These are phyloP conservation scores for Chiridota heheva DNA, from an alignment of 35 echinoderm and acorn worm species.

Conservation along the genomic window DNA sequence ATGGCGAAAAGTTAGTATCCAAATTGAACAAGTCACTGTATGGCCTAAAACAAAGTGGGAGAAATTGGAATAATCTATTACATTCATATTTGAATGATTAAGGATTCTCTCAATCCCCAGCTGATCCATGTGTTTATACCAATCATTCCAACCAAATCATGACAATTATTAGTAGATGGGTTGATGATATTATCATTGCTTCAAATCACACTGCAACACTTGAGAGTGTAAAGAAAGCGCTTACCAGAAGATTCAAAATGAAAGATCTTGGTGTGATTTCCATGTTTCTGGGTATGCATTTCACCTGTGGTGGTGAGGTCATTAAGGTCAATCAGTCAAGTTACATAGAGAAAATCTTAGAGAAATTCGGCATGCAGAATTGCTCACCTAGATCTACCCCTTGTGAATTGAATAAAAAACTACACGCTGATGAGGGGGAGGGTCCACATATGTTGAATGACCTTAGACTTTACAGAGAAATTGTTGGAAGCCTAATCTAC, in stretches of 20 bases:
- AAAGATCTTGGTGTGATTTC: constrained; percentile 25
- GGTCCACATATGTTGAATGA: constrained; percentile 2
- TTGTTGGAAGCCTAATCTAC: constrained; percentile 48
- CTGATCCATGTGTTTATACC: constrained; percentile 33
- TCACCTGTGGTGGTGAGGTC: constrained; percentile 11
- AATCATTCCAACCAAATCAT: background rate
- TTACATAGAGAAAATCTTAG: constrained; percentile 2
- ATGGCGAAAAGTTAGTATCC: constrained; percentile 31
- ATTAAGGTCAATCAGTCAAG: constrained; percentile 18
- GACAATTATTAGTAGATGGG: constrained; percentile 14
- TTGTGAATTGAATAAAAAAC: constrained; percentile 30
- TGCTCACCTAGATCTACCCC: constrained; percentile 31
- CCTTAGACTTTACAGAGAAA: constrained; percentile 31
- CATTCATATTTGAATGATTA: constrained; percentile 18
- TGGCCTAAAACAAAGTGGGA: constrained; percentile 43
- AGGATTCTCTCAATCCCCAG: background rate
- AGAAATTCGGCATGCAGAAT: constrained; percentile 23
- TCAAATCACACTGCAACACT: constrained; percentile 3
- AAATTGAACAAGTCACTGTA: constrained; percentile 53
- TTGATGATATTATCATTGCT: constrained; percentile 36
- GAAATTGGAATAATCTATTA: constrained; percentile 51
- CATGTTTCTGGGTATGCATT: constrained; percentile 7
- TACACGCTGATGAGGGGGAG: background rate
- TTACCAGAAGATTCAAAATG: constrained; percentile 33
- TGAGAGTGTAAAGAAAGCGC: background rate